Percentiles rank a stretch among this genome's conserved stretches.
These are phyloP conservation scores for Trididemnum clinides DNA, from an alignment of 23 tunicate species.

Conservation along the genomic window DNA sequence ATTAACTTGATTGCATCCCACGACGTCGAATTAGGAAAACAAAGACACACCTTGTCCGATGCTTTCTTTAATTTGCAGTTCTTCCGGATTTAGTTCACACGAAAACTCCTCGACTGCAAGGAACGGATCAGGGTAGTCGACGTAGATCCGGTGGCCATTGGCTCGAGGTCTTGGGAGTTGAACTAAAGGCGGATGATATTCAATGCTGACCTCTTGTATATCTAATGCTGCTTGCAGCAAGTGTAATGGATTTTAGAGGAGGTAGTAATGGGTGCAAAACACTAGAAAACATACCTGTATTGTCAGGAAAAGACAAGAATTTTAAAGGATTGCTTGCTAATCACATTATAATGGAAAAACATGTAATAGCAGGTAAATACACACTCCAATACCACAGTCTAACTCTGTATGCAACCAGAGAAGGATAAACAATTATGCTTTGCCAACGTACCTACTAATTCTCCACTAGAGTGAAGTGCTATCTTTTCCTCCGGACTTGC, in stretches of 20 bases:
- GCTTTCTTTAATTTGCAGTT: conserved; percentile 24
- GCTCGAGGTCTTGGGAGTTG: too few species aligned
- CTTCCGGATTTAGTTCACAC: conserved; percentile 40
- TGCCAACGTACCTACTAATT: not conserved
- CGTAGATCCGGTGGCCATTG: conserved; percentile 13
- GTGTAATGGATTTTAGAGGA: not conserved
- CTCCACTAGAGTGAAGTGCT: not conserved
- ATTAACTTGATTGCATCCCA: too few species aligned
- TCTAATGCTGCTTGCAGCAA: not conserved
- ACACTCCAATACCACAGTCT: too few species aligned
- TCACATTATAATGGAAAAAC: too few species aligned
- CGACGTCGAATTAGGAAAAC: too few species aligned
- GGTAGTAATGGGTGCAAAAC: not conserved
- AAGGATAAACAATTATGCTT: too few species aligned
- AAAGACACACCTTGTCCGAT: conserved; percentile 59
- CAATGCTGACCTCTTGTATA: too few species aligned
- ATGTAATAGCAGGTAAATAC: too few species aligned
- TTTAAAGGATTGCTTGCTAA: not conserved
- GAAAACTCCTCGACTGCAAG: conserved; percentile 52
- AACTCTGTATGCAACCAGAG: too few species aligned
- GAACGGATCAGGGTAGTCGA: conserved; percentile 68
- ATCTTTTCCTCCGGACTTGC: not conserved
- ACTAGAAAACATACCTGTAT: not conserved
- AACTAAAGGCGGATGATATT: too few species aligned
- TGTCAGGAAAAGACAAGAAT: not conserved